phyloP scores from a whole-genome alignment of 2,797 vertebrate species.

The Neosilurus hyrtlii region DNA sequence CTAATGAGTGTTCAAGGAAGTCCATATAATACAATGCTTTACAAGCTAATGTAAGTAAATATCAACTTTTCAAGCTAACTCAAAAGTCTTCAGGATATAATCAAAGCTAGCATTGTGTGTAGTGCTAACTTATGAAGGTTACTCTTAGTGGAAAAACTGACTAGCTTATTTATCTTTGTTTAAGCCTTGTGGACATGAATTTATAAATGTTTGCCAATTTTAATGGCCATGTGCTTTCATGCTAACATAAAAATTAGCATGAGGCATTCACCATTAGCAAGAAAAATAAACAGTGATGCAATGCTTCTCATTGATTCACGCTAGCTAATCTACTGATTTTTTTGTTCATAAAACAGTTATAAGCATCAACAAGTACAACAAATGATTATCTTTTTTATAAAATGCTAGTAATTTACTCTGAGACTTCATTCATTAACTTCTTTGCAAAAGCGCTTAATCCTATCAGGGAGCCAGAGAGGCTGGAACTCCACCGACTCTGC shows the following conservation, averaged over 20 bases:
- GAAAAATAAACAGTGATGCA: no score
- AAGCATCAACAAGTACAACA: no score
- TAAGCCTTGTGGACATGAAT: not conserved
- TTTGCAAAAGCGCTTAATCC: no score
- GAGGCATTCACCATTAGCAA: not conserved
- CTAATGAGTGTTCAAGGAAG: not conserved
- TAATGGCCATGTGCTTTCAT: not conserved
- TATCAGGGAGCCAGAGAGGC: no score
- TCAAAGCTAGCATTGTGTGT: not conserved
- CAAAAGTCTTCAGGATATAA: not conserved
- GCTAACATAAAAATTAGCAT: not conserved
- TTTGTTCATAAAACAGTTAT: not conserved
- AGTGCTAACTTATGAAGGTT: not conserved
- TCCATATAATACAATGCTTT: not conserved
- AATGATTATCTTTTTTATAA: no score
- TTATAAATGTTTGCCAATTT: not conserved
- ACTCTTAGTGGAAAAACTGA: not conserved
- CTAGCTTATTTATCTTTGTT: not conserved
- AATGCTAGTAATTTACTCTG: no score
- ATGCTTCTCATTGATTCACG: not conserved
- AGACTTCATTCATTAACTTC: no score
- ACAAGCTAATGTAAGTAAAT: not conserved
- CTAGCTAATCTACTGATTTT: not conserved
- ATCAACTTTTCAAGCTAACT: not conserved
- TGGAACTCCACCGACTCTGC: no score